A percentile compares a stretch with the other conserved stretches of the same genome.
phyloP scores from a whole-genome alignment of 2,888 invertebrate species.

The Aphidoletes aphidimyza region DNA sequence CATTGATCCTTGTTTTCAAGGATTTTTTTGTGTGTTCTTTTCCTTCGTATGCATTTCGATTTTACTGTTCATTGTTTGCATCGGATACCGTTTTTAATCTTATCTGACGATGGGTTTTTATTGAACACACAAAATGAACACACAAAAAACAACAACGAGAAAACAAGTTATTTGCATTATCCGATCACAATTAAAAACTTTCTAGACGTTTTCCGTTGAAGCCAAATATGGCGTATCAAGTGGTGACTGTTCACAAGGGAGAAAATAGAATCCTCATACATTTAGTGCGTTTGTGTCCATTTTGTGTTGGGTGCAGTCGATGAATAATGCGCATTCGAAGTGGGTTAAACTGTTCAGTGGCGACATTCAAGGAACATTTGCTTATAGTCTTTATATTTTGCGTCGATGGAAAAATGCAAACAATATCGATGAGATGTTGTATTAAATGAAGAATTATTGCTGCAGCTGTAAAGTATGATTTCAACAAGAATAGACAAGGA shows the following conservation, averaged over 20 bases:
- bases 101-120: conserved; percentile 28
- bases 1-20: conserved; percentile 6
- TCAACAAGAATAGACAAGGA: neutral
- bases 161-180: conserved; percentile 49
- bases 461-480: neutral
- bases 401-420: neutral
- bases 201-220: conserved; percentile 40
- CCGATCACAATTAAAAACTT: conserved; percentile 49
- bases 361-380: neutral
- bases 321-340: neutral
- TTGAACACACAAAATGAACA: neutral
- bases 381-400: no score
- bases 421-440: neutral
- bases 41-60: neutral
- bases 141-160: no score
- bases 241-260: neutral
- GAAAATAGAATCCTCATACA: neutral
- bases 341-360: conserved; percentile 33
- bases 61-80: neutral
- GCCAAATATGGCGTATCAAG: neutral
- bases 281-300: neutral
- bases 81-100: conserved; percentile 17
- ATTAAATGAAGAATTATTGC: neutral
- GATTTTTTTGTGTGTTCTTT: neutral
- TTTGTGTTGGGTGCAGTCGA: neutral